Conservation (phyloP, 2,888 invertebrate genomes). For the Protonemura montana region DNA sequence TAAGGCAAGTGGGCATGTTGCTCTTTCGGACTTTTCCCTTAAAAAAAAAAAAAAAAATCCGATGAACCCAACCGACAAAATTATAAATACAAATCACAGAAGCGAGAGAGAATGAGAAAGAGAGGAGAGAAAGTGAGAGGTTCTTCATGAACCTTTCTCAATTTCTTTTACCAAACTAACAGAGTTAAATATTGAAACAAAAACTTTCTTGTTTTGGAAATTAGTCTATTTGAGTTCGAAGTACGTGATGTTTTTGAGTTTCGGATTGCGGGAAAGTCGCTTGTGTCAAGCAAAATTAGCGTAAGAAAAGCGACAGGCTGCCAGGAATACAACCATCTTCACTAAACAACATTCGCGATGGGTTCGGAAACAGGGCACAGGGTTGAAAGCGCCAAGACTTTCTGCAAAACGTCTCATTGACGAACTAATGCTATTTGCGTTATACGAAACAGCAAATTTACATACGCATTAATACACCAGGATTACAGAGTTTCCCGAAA, state of each 20-base stretch:
- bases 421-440: background rate
- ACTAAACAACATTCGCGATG: background rate
- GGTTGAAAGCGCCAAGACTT: background rate
- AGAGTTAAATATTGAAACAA: background rate
- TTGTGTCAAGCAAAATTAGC: background rate
- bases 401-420: background rate
- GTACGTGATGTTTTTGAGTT: background rate
- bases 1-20: background rate
- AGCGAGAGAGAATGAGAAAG: background rate
- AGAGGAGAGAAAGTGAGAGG: background rate
- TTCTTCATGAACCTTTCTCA: background rate
- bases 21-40: background rate
- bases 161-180: background rate
- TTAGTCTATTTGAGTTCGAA: background rate
- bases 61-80: background rate
- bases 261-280: background rate
- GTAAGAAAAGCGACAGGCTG: background rate
- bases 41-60: background rate
- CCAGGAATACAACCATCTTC: background rate
- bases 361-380: background rate
- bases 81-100: background rate
- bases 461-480: background rate
- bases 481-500: background rate
- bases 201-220: background rate
- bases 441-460: background rate